Evolutionary conservation across 2,113 vertebrate genomes (phyloP), one percentile per base, ranked within the genome.

Genomic region (Phrynosoma platyrhinos): DNA sequence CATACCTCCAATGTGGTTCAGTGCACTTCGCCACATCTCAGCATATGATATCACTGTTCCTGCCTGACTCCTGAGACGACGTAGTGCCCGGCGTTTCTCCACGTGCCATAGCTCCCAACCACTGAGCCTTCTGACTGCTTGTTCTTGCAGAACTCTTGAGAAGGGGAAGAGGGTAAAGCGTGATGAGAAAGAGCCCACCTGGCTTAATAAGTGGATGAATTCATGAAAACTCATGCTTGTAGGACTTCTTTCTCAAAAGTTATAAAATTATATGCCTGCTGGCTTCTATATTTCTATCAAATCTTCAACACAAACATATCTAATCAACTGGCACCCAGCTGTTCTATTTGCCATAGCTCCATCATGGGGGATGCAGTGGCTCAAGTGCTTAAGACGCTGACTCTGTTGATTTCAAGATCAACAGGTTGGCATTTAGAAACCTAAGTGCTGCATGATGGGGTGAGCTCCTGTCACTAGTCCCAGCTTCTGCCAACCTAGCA

Each of bases 1-100:
- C 85, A 42, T 72, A 97, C 97, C 97, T 96, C 96, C 97, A 40
- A 98, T 98, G 85, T 94, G 95, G 75, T 97, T 96, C 87, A 97
- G 77, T 1, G 96, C 81, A 66, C 91, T 96, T 47, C 90, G 93
- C 97, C 97, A 98, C 32, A 96, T 84, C 20, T 82, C 12, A 0
- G 97, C 84, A n/a, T 95, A 87, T 68, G 87, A 42, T 20, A 97
- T 7, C n/a, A 86, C 62, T 20, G 66, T 88, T 52, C 20, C 88
- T 75, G 30, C 64, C 4, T 85, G 87, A 0, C 88, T 84, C 91
- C 52, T 87, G 32, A 96, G 79, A 85, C 93, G 93, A 12, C 5
- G 84, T 42, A 97, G 69, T 1, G 72, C 78, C 92, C 94, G 95
- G 2, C 16, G 53, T 23, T 91, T 93, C 20, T 89, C 95, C 5